phyloP scores from a whole-genome alignment of 2,888 invertebrate genomes.

The Hemicrepidius hirtus region DNA sequence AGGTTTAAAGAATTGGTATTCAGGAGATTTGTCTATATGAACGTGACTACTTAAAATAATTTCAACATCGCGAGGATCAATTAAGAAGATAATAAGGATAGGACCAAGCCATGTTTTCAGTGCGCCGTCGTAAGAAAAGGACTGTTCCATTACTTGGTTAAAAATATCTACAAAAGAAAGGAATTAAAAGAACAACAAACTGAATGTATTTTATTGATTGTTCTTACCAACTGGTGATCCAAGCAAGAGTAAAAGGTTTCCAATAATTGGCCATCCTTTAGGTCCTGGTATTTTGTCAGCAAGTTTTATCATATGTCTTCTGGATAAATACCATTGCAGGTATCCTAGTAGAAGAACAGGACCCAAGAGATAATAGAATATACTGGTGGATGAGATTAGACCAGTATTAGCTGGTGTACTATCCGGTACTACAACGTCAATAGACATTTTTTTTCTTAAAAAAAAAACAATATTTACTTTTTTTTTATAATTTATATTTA shows the following conservation, averaged over 20 bases:
- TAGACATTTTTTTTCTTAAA: conserved; percentile 57
- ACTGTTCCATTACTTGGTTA: conserved; percentile 75
- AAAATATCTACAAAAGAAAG: conserved; percentile 79
- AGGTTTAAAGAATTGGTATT: conserved; percentile 87
- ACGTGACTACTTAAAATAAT: conserved; percentile 85
- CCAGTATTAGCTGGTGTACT: conserved; percentile 33
- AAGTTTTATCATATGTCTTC: conserved; percentile 82
- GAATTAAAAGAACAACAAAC: too few relatives aligned
- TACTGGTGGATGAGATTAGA: conserved; percentile 74
- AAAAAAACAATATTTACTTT: too few relatives aligned
- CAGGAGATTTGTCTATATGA: conserved; percentile 86
- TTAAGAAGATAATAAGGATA: conserved; percentile 82
- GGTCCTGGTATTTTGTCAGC: conserved; percentile 85
- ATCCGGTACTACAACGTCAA: conserved; percentile 60
- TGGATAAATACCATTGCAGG: conserved; percentile 84
- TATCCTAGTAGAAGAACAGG: conserved; percentile 82
- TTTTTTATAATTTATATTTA: too few relatives aligned
- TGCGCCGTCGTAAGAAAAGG: conserved; percentile 76
- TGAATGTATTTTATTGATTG: not conserved
- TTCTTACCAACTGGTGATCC: conserved; percentile 82
- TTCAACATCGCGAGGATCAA: conserved; percentile 86
- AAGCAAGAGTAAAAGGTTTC: conserved; percentile 83
- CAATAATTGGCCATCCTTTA: conserved; percentile 81
- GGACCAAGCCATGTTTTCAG: conserved; percentile 86
- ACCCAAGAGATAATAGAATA: conserved; percentile 83